phyloP scores from a whole-genome alignment of 2,797 vertebrate genomes.

The Lepidocolaptes lacrymiger region DNA sequence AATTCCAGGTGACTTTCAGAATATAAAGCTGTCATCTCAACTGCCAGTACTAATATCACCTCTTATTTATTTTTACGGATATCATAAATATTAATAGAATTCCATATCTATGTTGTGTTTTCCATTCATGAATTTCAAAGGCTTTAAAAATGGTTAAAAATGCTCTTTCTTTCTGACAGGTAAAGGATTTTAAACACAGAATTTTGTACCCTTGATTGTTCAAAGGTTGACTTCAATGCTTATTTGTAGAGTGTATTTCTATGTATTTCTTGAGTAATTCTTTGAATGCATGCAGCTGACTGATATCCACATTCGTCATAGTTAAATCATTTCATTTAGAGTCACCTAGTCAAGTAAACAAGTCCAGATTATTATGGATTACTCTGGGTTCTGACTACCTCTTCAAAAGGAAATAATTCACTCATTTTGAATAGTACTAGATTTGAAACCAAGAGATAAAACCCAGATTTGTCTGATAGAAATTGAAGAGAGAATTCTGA shows the following conservation, averaged over 20 bases:
- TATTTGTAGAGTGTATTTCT: not conserved
- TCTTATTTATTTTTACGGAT: not conserved
- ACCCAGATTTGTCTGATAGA: not conserved
- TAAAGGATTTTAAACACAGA: not conserved
- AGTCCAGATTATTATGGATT: not conserved
- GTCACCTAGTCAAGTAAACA: not conserved
- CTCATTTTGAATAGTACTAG: not conserved
- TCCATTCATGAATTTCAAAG: not conserved
- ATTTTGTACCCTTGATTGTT: not conserved
- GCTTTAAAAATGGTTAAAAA: not conserved
- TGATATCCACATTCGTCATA: not conserved
- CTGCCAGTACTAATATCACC: not conserved
- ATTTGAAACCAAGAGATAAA: not conserved
- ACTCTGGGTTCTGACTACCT: not conserved
- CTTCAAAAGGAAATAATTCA: not conserved
- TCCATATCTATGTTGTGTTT: not conserved
- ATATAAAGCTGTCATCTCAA: not conserved
- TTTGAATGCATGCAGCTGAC: not conserved
- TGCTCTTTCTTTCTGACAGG: not conserved
- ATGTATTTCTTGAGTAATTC: not conserved
- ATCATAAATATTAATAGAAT: slow-evolving; percentile 28
- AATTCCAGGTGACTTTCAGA: not conserved
- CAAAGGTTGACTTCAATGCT: not conserved
- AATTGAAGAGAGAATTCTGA: not conserved
- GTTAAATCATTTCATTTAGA: not conserved